Conservation (phyloP, 2,888 invertebrate genomes). For the Nebria brevicollis region DNA sequence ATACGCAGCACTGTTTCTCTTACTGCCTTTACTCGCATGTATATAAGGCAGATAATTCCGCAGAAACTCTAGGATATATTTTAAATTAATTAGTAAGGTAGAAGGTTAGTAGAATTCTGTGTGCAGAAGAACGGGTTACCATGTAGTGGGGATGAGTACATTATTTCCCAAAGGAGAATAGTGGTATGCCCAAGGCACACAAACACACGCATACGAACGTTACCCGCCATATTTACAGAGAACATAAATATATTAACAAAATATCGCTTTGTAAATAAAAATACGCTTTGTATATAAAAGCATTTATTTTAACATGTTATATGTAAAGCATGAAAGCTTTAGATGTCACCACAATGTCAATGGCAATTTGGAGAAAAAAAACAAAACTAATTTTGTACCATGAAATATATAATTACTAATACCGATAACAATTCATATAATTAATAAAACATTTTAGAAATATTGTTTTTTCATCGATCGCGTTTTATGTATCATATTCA, state of each 20-base stretch:
- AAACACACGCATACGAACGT: not conserved
- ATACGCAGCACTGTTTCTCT: not conserved
- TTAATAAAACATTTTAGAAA: no score
- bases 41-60: conserved; percentile 50
- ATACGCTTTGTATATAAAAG: not conserved
- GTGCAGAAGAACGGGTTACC: conserved; percentile 36
- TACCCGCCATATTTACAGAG: not conserved
- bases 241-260: conserved; percentile 7
- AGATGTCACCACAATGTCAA: no score
- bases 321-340: no score
- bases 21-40: conserved; percentile 18
- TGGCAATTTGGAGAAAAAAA: no score
- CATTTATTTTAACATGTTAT: no score
- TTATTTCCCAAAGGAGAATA: conserved; percentile 41
- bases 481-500: no score
- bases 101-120: conserved; percentile 48
- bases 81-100: conserved; percentile 53
- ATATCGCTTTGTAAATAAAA: not conserved
- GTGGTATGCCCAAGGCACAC: conserved; percentile 27
- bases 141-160: conserved; percentile 39
- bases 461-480: no score
- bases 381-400: no score
- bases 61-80: conserved; percentile 51
- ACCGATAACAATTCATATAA: no score
- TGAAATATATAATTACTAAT: no score